Base-by-base conservation (phyloP, 2,888 invertebrate species). In the Drosophila kuntzei region DNA sequence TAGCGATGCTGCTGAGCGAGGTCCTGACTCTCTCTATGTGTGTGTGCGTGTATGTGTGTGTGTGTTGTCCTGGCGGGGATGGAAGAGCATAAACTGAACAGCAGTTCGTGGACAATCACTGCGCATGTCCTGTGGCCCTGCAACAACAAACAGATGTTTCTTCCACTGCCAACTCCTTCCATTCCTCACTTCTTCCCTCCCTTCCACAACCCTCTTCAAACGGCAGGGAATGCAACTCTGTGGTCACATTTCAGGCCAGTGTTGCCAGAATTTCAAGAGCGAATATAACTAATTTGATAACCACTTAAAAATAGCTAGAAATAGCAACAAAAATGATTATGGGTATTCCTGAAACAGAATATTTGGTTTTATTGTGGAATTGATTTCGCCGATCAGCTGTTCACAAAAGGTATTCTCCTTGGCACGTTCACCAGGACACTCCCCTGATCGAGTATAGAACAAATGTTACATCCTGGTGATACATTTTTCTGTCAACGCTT, bases 121-220 rank as follows among this genome's bases (percentile, higher is more conserved):
- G 79, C 76, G 75, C 78, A 76, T 73, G 78, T 64, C 57, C 59
- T 44, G 11, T 73, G 62, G 65, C 61, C 61, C 51, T 65, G 54
- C 73, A 76, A 73, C 70, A 76, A 78, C 74, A 70, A 77, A 57
- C 76, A 76, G 57, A 78, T 76, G 76, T 78, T 76, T 47, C 29
- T 78, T 76, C 51, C 29, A 32, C 20, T 57, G 29, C 14, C 36
- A 20, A 41, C 20, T 16, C 9, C 25, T n/a, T 32, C 2, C 20
- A 3, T 22, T 3, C n/a, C 12, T 8, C n/a, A 14, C 25, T 8
- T 0, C 1, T 34, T 3, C n/a, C 6, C 12, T 7, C 8, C 39
- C 32, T 6, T 9, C 16, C 34, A 22, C 11, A 8, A 25, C 2
- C n/a, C 16, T 6, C 16, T 18, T 12, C 0, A 39, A 41, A 29